phyloP scores from a whole-genome alignment of 2,797 vertebrate genomes.

The Neopelma chrysocephalum region DNA sequence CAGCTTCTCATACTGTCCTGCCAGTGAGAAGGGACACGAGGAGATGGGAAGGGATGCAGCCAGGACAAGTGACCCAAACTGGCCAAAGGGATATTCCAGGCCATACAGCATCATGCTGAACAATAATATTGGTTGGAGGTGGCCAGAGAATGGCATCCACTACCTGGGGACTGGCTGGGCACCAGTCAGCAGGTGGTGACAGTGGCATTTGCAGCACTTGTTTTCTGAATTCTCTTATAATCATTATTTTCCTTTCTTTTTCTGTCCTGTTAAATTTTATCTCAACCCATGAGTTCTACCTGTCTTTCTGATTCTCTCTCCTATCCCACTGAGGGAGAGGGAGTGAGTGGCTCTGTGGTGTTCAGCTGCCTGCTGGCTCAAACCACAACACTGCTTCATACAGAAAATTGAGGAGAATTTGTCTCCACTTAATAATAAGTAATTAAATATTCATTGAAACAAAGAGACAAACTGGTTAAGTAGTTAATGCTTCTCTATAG shows the following conservation, averaged over 20 bases:
- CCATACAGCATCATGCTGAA: background rate
- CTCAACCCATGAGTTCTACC: background rate
- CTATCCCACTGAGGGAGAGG: background rate
- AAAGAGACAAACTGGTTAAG: slow-evolving; percentile 13
- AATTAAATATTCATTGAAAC: slow-evolving; percentile 26
- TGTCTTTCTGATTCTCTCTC: background rate
- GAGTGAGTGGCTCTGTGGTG: background rate
- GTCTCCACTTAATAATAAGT: slow-evolving; percentile 13
- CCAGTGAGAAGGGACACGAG: background rate
- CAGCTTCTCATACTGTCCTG: background rate
- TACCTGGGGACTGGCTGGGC: background rate
- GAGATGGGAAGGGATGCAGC: background rate
- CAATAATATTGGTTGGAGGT: background rate
- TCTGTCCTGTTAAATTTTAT: background rate
- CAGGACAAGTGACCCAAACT: background rate
- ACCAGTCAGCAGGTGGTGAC: background rate
- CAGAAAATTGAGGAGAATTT: background rate
- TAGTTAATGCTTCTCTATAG: slow-evolving; percentile 8
- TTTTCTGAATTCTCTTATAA: background rate
- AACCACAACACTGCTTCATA: background rate
- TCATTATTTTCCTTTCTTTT: background rate
- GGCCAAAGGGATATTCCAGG: background rate
- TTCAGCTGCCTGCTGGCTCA: background rate
- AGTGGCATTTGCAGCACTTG: background rate
- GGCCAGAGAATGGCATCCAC: no score